These are phyloP conservation scores for Noctua janthe DNA, from an alignment of 2,888 invertebrate species.

Conservation along the genomic window DNA sequence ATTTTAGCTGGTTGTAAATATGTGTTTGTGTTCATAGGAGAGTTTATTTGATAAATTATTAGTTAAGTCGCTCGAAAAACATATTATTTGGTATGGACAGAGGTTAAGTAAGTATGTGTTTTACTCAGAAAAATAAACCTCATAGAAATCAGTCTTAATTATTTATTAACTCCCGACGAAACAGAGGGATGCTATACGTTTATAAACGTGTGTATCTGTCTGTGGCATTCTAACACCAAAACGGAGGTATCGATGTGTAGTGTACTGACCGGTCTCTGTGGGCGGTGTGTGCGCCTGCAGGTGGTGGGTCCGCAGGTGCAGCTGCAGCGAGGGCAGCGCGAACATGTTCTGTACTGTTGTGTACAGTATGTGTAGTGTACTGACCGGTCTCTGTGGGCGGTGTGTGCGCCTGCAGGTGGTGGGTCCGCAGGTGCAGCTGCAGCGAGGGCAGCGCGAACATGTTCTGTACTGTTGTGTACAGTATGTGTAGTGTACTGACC, in stretches of 20 bases:
- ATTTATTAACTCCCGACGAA: not conserved
- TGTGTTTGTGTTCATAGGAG: not conserved
- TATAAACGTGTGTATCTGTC: too few relatives aligned
- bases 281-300: conserved; percentile 94
- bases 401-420: conserved; percentile 95
- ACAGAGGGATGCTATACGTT: too few relatives aligned
- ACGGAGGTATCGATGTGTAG: conserved; percentile 9
- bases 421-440: conserved; percentile 96
- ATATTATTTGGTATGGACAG: not conserved
- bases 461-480: conserved; percentile 11
- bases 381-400: conserved; percentile 92
- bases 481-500: conserved; percentile 64
- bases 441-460: conserved; percentile 15
- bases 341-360: conserved; percentile 91
- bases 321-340: conserved; percentile 97
- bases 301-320: conserved; percentile 98
- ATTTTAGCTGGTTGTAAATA: not conserved
- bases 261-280: conserved; percentile 88
- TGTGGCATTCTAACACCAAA: too few relatives aligned
- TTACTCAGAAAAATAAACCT: not conserved
- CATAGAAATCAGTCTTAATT: not conserved
- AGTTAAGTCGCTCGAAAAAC: too few relatives aligned
- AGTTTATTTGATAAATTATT: not conserved
- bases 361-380: conserved; percentile 17
- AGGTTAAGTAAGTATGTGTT: not conserved